Evolutionary conservation across 2,888 invertebrate genomes (phyloP), one percentile per base, ranked within the genome.

Genomic region (Mesoligia furuncula): DNA sequence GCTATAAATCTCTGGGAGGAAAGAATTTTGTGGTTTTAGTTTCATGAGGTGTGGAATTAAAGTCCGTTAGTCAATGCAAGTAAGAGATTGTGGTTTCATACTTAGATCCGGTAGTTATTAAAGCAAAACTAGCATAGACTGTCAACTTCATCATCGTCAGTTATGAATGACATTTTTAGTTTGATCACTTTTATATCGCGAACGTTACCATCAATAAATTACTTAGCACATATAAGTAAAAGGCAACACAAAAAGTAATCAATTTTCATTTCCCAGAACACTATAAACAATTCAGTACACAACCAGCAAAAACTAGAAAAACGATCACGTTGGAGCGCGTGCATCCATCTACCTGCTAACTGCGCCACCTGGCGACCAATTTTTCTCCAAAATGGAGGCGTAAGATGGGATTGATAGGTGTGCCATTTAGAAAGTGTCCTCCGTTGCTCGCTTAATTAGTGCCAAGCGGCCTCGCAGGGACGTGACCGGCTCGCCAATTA

Each of bases 401-500:
- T 91, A 89, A 90, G 90, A 89, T 89, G 84, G 89, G 87, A 89
- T 91, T 88, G 92, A 92, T 92, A 90, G 91, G 85, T 85, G 88
- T 80, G 82, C 87, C 87, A 88, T 90, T 90, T 88, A 85, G 85
- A 87, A 85, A 85, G 85, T 88, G 89, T 90, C 88, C 85, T 87
- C 85, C 84, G 85, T 80, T 86, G 85, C 83, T 79, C 81, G 85
- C 85, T 90, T 87, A 87, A 89, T 90, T 90, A 88, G 87, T 83
- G 84, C 71, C 85, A 86, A 79, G 77, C 79, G 81, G 83, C 85
- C 84, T 83, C 82, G 81, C 73, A 79, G 66, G 69, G 81, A 88
- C 90, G 90, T 90, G 90, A 86, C 84, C 82, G 75, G 88, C 48
- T 45, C 80, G 78, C 82, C 82, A 88, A 89, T 86, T 81, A 81